These are phyloP conservation scores for Athene cunicularia DNA, from an alignment of 2,113 vertebrate genomes.

Conservation along the genomic window DNA sequence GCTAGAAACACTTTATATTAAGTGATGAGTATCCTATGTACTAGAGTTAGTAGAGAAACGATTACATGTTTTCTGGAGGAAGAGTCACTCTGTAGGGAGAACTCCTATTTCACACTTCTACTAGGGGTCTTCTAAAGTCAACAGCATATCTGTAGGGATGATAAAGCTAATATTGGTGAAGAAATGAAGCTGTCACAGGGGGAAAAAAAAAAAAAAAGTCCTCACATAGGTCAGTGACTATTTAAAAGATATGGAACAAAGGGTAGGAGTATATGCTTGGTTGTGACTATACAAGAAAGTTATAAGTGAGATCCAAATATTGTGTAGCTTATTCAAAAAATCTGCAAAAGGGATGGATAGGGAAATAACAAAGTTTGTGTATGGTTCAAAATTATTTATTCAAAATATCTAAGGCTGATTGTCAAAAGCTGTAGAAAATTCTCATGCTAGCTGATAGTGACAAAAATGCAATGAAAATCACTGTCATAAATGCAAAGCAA, in stretches of 20 bases:
- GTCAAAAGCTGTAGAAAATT: background rate
- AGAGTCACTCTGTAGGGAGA: background rate
- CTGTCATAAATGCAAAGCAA: background rate
- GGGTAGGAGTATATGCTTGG: background rate
- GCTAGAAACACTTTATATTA: background rate
- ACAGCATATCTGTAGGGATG: background rate
- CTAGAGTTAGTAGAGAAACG: background rate
- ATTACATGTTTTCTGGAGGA: background rate
- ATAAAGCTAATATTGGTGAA: background rate
- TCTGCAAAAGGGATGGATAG: background rate
- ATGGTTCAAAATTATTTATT: background rate
- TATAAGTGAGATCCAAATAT: background rate
- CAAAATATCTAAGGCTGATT: background rate
- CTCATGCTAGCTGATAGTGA: background rate
- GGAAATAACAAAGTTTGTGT: background rate
- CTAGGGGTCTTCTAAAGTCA: background rate
- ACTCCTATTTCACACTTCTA: background rate
- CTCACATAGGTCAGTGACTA: background rate
- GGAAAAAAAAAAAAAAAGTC: background rate
- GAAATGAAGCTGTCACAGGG: background rate
- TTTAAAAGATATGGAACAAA: background rate
- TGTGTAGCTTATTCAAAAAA: background rate
- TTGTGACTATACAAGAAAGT: background rate
- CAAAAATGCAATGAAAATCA: background rate
- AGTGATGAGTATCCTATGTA: background rate